Conservation (phyloP, 1,140 invertebrate species). For the Condylostylus longicornis region DNA sequence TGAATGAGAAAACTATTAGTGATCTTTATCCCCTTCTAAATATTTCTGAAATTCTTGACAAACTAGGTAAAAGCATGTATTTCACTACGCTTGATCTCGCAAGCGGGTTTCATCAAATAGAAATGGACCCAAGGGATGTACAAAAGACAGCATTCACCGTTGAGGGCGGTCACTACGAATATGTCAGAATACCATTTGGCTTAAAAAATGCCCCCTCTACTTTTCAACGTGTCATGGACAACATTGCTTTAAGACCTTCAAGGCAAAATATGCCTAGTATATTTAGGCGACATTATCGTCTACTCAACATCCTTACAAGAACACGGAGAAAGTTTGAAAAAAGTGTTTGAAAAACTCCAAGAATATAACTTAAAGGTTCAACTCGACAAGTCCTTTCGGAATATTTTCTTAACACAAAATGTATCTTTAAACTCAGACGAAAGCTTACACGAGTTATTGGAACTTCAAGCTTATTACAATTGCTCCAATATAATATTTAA, state of each 20-base stretch:
- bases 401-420: no score
- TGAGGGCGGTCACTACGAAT: conserved; percentile 18
- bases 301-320: conserved; percentile 17
- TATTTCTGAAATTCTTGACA: conserved; percentile 32
- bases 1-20: conserved; percentile 30
- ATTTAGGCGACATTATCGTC: conserved; percentile 15
- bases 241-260: conserved; percentile 9
- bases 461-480: no score
- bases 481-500: no score
- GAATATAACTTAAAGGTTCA: conserved; percentile 15
- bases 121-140: conserved; percentile 21
- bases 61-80: conserved; percentile 26
- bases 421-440: no score
- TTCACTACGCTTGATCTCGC: conserved; percentile 34
- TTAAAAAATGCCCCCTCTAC: conserved; percentile 16
- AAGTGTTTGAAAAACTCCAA: conserved; percentile 26
- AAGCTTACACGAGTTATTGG: no score
- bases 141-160: conserved; percentile 33
- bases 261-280: conserved; percentile 11
- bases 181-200: conserved; percentile 17
- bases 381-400: conserved; percentile 15
- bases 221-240: conserved; percentile 24
- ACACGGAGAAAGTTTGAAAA: conserved; percentile 17
- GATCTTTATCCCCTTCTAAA: conserved; percentile 38
- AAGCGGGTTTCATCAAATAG: conserved; percentile 37